Percentiles rank a stretch among this genome's conserved stretches.
phyloP scores from a whole-genome alignment of 2,113 vertebrate genomes.

The Ahaetulla prasina region DNA sequence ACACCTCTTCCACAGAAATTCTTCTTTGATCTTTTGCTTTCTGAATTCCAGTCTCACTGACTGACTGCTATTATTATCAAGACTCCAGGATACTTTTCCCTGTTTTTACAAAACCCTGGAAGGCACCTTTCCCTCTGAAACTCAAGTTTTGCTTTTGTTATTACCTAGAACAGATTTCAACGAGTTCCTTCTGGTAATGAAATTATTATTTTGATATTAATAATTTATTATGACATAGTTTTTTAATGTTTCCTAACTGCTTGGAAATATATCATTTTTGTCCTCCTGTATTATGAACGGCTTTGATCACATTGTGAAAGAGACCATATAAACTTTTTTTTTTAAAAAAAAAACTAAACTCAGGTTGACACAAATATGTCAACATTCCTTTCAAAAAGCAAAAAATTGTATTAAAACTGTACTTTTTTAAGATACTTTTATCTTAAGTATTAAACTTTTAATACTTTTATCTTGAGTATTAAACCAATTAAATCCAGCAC shows the following conservation, averaged over 20 bases:
- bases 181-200: background rate
- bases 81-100: background rate
- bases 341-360: background rate
- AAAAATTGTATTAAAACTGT: background rate
- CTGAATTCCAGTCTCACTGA: background rate
- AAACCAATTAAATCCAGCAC: background rate
- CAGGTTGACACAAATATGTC: background rate
- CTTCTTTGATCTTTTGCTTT: background rate
- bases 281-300: background rate
- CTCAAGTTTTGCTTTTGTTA: background rate
- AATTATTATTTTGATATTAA: background rate
- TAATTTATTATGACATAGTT: background rate
- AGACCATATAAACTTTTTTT: background rate
- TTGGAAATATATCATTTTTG: background rate
- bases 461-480: background rate
- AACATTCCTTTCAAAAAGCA: background rate
- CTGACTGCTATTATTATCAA: background rate
- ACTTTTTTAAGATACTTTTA: background rate
- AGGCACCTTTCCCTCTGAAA: background rate
- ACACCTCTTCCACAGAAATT: background rate
- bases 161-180: background rate
- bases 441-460: background rate
- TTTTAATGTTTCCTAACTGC: background rate
- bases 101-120: background rate
- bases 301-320: background rate